Conservation (phyloP, 2,888 invertebrate genomes). For the Apamea anceps region DNA sequence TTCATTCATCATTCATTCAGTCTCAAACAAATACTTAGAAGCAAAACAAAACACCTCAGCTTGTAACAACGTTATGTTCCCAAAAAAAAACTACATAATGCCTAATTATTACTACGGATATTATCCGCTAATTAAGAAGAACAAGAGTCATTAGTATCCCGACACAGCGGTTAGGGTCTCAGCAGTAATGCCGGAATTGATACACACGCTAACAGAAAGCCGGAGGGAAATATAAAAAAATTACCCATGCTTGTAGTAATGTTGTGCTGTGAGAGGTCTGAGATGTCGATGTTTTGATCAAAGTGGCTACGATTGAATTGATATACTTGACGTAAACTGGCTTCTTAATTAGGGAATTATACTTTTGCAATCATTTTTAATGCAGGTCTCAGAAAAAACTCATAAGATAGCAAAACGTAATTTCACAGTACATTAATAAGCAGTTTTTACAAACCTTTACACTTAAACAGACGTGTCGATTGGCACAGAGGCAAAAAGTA, state of each 20-base stretch:
- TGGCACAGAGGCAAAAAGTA: neutral
- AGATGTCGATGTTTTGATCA: conserved; percentile 35
- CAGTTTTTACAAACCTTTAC: neutral
- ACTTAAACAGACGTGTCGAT: neutral
- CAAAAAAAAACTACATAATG: conserved; percentile 17
- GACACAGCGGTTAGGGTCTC: conserved; percentile 45
- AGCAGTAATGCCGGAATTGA: conserved; percentile 71
- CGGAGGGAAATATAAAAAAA: conserved; percentile 74
- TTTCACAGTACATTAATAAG: neutral
- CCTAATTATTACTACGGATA: conserved; percentile 20
- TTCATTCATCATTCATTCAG: neutral
- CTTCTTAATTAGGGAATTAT: neutral
- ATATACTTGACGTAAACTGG: neutral
- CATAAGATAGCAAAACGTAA: neutral
- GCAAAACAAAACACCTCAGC: neutral
- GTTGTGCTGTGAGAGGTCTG: conserved; percentile 33
- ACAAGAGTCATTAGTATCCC: conserved; percentile 56
- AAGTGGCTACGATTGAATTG: neutral
- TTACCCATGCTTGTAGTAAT: conserved; percentile 65
- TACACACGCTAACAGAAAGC: conserved; percentile 70
- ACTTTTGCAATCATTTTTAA: neutral
- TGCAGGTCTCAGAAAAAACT: neutral
- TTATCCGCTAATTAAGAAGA: conserved; percentile 56
- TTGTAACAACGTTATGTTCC: neutral
- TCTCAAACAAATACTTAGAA: neutral